Evolutionary conservation across 2,888 invertebrate species (phyloP).

Genomic region (Microctonus hyperodae): DNA sequence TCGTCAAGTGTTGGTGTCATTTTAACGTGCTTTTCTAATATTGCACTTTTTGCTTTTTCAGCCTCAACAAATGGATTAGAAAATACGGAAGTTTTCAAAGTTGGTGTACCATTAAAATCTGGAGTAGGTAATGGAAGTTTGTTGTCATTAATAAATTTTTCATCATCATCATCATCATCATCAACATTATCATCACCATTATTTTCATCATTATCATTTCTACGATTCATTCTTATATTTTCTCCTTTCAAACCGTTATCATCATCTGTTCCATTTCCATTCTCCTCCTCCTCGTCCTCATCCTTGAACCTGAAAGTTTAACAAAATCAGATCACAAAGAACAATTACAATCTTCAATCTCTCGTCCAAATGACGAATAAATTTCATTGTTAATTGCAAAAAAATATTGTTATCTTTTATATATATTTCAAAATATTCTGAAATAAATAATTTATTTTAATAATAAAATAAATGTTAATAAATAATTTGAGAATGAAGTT

Average conservation of each 20-base stretch:
- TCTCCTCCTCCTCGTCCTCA: slow-evolving; percentile 44
- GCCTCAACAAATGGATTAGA: slow-evolving; percentile 87
- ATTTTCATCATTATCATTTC: slow-evolving; percentile 33
- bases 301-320: slow-evolving; percentile 60
- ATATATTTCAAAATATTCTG: no score
- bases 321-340: slow-evolving; percentile 63
- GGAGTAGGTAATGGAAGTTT: slow-evolving; percentile 70
- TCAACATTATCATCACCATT: slow-evolving; percentile 32
- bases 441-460: no score
- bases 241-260: slow-evolving; percentile 17
- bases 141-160: slow-evolving; percentile 51
- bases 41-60: slow-evolving; percentile 84
- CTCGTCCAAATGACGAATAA: slow-evolving; percentile 30
- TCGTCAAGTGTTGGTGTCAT: slow-evolving; percentile 77
- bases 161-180: slow-evolving; percentile 34
- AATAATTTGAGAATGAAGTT: neutral
- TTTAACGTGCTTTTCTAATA: slow-evolving; percentile 90
- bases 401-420: no score
- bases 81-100: slow-evolving; percentile 78
- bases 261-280: slow-evolving; percentile 36
- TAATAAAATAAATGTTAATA: neutral
- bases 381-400: neutral
- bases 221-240: slow-evolving; percentile 35
- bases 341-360: slow-evolving; percentile 45
- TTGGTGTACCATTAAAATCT: slow-evolving; percentile 66